Percentiles rank a stretch among this genome's conserved stretches.
Evolutionary conservation across 2,888 invertebrate genomes (phyloP).

Genomic region (Yponomeuta malinellus): DNA sequence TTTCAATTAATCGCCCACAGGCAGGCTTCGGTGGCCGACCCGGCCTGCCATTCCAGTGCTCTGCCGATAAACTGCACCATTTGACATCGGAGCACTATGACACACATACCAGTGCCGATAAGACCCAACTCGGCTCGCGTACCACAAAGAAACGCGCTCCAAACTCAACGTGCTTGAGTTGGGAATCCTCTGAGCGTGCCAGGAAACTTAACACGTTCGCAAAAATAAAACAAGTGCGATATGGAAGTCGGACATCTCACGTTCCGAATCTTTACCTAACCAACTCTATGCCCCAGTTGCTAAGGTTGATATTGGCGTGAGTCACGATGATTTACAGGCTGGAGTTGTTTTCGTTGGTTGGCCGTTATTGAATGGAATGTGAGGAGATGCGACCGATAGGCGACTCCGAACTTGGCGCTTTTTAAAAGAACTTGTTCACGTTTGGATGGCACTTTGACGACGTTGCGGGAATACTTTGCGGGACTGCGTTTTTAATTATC

Average conservation of each 20-base stretch:
- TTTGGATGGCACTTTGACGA: background rate
- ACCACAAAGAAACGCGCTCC: background rate
- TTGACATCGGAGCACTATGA: slow-evolving; percentile 21
- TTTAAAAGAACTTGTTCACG: background rate
- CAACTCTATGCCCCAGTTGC: slow-evolving; percentile 11
- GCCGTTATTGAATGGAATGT: slow-evolving; percentile 23
- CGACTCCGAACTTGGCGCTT: slow-evolving; percentile 15
- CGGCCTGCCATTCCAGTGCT: slow-evolving; percentile 16
- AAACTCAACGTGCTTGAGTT: slow-evolving; percentile 3
- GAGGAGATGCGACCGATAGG: slow-evolving; percentile 20
- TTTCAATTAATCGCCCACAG: slow-evolving; percentile 44
- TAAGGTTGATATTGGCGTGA: slow-evolving; percentile 15
- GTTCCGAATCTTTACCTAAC: slow-evolving; percentile 4
- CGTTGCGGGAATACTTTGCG: slow-evolving; percentile 6
- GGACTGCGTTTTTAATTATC: background rate
- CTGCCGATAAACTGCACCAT: slow-evolving; percentile 22
- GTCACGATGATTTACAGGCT: slow-evolving; percentile 16
- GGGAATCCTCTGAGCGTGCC: background rate
- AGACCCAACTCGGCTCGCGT: background rate
- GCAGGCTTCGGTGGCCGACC: slow-evolving; percentile 23
- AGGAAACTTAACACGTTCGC: slow-evolving; percentile 5
- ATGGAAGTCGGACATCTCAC: slow-evolving; percentile 19
- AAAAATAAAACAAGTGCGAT: slow-evolving; percentile 16
- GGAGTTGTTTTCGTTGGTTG: slow-evolving; percentile 20
- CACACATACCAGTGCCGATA: slow-evolving; percentile 9